These are phyloP conservation scores for Ammodytes dubius DNA, from an alignment of 2,113 vertebrate genomes.

Conservation along the genomic window DNA sequence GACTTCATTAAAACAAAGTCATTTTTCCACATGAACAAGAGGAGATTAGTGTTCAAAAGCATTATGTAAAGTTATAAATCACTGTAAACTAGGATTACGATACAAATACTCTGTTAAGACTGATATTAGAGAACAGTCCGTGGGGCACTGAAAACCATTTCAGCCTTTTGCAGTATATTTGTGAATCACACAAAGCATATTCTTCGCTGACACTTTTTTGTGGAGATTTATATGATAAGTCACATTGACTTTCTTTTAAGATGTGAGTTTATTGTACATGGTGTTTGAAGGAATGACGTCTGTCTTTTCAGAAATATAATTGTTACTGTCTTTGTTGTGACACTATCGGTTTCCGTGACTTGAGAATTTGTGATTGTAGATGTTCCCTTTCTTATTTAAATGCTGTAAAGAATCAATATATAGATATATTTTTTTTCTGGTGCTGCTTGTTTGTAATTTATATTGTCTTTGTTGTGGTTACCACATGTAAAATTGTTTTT, in stretches of 20 bases:
- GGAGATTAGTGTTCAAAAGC: constrained; percentile 51
- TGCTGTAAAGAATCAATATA: constrained; percentile 70
- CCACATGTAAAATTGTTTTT: constrained; percentile 65
- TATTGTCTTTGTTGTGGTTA: constrained; percentile 74
- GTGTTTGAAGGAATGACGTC: constrained; percentile 51
- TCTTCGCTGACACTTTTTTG: constrained; percentile 58
- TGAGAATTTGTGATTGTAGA: constrained; percentile 52
- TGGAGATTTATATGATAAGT: constrained; percentile 74
- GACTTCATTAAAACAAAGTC: constrained; percentile 44
- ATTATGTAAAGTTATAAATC: constrained; percentile 57
- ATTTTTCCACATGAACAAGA: constrained; percentile 38
- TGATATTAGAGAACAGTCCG: constrained; percentile 10
- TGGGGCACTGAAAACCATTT: constrained; percentile 47
- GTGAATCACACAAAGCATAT: constrained; percentile 41
- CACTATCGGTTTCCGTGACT: constrained; percentile 49
- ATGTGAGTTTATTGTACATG: constrained; percentile 67
- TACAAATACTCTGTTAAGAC: constrained; percentile 41
- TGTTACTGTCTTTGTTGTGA: constrained; percentile 57
- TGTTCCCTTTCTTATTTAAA: constrained; percentile 79
- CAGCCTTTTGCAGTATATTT: constrained; percentile 56
- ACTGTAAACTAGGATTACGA: constrained; percentile 52
- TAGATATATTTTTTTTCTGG: constrained; percentile 66
- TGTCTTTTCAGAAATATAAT: constrained; percentile 51
- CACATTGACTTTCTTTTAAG: constrained; percentile 84
- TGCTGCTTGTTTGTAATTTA: constrained; percentile 79